Percentiles rank a stretch among this genome's conserved stretches.
phyloP scores from a whole-genome alignment of 2,888 invertebrate species.

The Latrodectus elegans region DNA sequence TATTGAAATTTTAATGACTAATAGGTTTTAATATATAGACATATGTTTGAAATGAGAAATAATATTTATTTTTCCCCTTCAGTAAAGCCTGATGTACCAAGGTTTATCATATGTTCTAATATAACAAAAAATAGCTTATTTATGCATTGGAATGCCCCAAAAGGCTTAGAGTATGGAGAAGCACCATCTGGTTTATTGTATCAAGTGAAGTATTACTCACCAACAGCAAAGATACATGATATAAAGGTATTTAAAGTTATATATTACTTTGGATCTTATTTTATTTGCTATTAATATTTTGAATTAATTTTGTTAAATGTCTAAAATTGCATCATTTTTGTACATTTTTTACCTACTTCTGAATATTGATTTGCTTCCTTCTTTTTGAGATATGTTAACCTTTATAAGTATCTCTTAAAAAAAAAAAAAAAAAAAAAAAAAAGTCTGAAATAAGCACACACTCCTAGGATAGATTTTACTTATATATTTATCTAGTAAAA shows the following conservation, averaged over 20 bases:
- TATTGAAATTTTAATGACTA: no score
- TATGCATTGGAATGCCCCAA: constrained; percentile 31
- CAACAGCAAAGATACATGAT: background rate
- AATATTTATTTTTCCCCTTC: background rate
- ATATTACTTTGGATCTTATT: no score
- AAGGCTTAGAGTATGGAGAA: constrained; percentile 29
- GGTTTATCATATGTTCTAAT: constrained; percentile 3
- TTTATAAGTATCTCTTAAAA: no score
- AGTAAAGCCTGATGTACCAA: constrained; percentile 63
- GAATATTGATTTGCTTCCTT: background rate
- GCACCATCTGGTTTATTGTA: constrained; percentile 30
- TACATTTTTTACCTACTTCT: background rate
- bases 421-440: no score
- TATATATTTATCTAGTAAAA: no score
- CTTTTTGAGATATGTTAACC: no score
- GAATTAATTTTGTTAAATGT: no score
- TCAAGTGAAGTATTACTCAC: constrained; percentile 26
- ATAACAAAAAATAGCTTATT: constrained; percentile 24
- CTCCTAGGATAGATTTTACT: no score
- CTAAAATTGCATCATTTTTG: background rate
- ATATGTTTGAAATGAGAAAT: no score
- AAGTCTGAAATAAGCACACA: no score
- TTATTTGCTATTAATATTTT: no score
- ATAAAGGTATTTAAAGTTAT: constrained; percentile 11
- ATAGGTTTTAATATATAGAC: no score